phyloP scores from a whole-genome alignment of 2,113 vertebrate species.

The Illadopsis cleaveri region DNA sequence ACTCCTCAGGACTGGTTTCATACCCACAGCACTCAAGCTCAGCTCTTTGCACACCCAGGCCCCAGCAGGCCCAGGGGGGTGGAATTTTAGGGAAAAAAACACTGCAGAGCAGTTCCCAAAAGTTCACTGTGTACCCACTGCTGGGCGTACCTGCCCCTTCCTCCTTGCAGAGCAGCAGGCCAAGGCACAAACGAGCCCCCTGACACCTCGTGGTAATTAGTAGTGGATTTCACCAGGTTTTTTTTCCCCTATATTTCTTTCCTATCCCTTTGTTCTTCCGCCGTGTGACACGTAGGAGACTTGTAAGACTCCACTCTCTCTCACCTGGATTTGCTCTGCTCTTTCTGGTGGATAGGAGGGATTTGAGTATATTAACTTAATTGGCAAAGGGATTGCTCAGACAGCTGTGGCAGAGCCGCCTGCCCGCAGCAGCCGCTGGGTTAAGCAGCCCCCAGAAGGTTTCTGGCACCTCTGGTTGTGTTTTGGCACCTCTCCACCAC shows the following conservation, averaged over 20 bases:
- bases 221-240: neutral
- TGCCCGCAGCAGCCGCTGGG: neutral
- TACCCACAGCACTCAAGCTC: neutral
- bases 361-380: constrained; percentile 58
- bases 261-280: constrained; percentile 19
- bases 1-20: neutral
- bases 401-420: constrained; percentile 13
- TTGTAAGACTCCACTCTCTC: constrained; percentile 7
- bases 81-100: neutral
- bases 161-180: neutral
- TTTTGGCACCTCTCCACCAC: neutral
- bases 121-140: rapidly evolving
- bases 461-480: neutral
- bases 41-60: neutral
- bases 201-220: neutral
- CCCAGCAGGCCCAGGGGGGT: neutral
- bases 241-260: neutral
- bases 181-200: neutral
- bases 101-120: neutral
- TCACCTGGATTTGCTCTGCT: constrained; percentile 62
- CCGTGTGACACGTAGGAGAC: neutral
- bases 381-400: constrained; percentile 47
- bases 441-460: neutral
- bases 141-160: neutral
- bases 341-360: constrained; percentile 48